Evolutionary conservation across 2,797 vertebrate species (phyloP).

Genomic region (Sebastes itinus): DNA sequence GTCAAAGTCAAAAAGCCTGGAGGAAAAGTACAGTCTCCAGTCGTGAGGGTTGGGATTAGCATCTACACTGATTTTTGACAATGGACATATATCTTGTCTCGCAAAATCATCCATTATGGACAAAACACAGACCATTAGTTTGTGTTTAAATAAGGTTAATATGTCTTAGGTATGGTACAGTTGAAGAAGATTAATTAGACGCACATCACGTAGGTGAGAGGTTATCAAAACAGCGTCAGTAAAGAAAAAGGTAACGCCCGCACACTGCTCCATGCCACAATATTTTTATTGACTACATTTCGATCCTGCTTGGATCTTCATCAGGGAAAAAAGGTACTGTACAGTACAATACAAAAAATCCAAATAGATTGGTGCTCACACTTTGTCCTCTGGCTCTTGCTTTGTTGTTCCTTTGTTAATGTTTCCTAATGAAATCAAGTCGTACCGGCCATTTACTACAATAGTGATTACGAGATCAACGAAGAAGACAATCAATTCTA

Average conservation of each 20-base stretch:
- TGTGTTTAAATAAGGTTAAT: not conserved
- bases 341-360: not conserved
- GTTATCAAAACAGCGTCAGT: too few species aligned
- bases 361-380: not conserved
- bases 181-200: too few species aligned
- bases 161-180: not conserved
- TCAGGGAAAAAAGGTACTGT: not conserved
- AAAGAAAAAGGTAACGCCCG: rapidly evolving
- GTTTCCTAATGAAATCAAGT: not conserved
- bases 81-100: not conserved
- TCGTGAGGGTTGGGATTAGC: not conserved
- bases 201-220: too few species aligned
- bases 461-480: not conserved
- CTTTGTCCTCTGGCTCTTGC: not conserved
- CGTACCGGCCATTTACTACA: not conserved
- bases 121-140: not conserved
- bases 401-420: not conserved
- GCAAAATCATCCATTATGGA: not conserved
- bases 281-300: not conserved
- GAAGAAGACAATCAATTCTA: slow-evolving; percentile 11
- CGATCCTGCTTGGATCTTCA: too few species aligned
- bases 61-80: too few species aligned
- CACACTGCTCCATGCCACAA: too few species aligned
- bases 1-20: rapidly evolving
- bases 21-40: not conserved